These are phyloP conservation scores for Lepidurus apus DNA, from an alignment of 1,140 invertebrate genomes.

Conservation along the genomic window DNA sequence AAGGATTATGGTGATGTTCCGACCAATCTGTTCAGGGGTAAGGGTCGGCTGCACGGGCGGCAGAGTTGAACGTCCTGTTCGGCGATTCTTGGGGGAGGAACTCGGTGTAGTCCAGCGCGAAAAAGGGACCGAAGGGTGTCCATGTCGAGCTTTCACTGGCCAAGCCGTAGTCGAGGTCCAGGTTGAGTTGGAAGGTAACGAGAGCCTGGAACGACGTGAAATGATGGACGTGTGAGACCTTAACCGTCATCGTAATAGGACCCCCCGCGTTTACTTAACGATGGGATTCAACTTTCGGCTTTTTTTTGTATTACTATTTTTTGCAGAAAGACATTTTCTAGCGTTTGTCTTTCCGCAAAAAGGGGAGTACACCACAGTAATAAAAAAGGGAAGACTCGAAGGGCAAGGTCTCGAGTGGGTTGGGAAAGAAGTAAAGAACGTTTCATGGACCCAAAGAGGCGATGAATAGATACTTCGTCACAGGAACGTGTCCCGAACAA, in stretches of 20 bases:
- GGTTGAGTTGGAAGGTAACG: neutral
- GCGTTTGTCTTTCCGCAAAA: no score
- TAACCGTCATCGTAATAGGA: no score
- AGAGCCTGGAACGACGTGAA: neutral
- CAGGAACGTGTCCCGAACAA: slow-evolving; percentile 12
- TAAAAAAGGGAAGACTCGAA: slow-evolving; percentile 2
- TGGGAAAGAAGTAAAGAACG: neutral
- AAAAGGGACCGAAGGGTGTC: neutral
- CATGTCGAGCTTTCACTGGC: neutral
- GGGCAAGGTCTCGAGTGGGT: neutral
- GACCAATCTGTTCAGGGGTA: neutral
- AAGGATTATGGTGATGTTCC: neutral
- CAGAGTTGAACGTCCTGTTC: neutral
- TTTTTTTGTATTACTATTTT: no score
- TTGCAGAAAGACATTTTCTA: no score
- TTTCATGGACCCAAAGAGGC: neutral
- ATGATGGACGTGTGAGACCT: neutral
- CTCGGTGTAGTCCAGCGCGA: neutral
- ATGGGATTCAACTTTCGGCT: no score
- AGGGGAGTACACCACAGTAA: neutral
- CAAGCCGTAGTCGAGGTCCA: neutral
- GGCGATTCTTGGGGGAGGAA: neutral
- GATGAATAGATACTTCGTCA: slow-evolving; percentile 16
- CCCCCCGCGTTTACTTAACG: no score
- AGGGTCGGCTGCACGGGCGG: neutral